Conservation (phyloP, 2,888 invertebrate genomes). For the Empis stercorea region DNA sequence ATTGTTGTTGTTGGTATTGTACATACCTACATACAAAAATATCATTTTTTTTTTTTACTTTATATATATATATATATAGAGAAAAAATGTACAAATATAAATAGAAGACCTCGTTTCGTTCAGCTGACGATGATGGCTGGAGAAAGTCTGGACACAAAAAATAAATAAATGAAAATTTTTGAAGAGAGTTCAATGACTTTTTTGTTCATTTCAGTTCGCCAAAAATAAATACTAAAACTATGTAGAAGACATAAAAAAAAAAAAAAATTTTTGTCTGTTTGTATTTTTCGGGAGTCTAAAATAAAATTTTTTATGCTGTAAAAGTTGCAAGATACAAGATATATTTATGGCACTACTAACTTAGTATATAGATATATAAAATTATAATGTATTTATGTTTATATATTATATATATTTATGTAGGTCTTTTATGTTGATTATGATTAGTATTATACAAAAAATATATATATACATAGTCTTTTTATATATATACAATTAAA, state of each 20-base stretch:
- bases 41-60: no score
- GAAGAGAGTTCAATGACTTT: no score
- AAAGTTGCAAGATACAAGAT: not conserved
- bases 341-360: not conserved
- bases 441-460: no score
- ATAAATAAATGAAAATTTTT: not conserved
- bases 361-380: not conserved
- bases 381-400: not conserved
- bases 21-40: not conserved
- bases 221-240: not conserved
- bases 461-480: no score
- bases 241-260: not conserved
- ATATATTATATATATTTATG: not conserved
- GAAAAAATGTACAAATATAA: not conserved
- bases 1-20: not conserved
- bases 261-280: not conserved
- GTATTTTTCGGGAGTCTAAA: not conserved
- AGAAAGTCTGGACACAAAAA: constrained; percentile 18
- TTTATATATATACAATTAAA: no score
- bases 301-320: not conserved
- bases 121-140: constrained; percentile 14
- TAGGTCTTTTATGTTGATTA: not conserved
- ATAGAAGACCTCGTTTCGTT: not conserved
- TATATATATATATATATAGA: no score
- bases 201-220: not conserved